Conservation (phyloP, 2,888 invertebrate species). For the Platycnemis pennipes region DNA sequence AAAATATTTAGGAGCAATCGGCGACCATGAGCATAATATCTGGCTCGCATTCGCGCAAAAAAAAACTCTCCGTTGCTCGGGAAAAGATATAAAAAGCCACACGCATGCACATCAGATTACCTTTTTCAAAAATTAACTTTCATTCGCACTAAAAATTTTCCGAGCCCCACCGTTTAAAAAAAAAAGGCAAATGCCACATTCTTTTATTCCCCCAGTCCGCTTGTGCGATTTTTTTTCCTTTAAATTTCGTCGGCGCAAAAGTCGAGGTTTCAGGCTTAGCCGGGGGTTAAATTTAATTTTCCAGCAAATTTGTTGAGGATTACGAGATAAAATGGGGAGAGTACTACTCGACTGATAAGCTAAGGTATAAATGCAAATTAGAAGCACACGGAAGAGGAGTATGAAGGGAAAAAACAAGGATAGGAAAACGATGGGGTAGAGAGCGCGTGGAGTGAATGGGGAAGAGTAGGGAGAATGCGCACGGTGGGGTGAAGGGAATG, state of each 20-base stretch:
- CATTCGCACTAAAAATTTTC: constrained; percentile 27
- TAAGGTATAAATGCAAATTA: constrained; percentile 65
- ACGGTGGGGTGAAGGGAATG: not conserved
- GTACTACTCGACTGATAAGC: constrained; percentile 58
- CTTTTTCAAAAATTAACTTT: constrained; percentile 30
- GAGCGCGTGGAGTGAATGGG: not conserved
- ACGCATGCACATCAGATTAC: constrained; percentile 2
- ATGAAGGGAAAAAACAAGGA: not conserved
- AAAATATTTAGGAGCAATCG: not conserved
- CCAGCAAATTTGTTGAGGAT: constrained; percentile 67
- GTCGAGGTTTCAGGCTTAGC: constrained; percentile 52
- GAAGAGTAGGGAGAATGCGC: not conserved
- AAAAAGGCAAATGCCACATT: not conserved
- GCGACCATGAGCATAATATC: not conserved
- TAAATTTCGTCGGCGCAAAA: constrained; percentile 17
- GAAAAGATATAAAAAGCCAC: not conserved
- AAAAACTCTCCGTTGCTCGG: not conserved
- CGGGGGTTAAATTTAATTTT: constrained; percentile 65
- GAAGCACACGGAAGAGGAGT: constrained; percentile 36
- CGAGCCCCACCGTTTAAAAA: not conserved
- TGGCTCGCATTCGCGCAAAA: not conserved
- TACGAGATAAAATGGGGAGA: constrained; percentile 60
- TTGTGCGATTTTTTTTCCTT: constrained; percentile 14
- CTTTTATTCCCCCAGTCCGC: not conserved
- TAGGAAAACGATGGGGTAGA: constrained; percentile 56